phyloP scores from a whole-genome alignment of 2,888 invertebrate species.

The Palloptera scutellata region DNA sequence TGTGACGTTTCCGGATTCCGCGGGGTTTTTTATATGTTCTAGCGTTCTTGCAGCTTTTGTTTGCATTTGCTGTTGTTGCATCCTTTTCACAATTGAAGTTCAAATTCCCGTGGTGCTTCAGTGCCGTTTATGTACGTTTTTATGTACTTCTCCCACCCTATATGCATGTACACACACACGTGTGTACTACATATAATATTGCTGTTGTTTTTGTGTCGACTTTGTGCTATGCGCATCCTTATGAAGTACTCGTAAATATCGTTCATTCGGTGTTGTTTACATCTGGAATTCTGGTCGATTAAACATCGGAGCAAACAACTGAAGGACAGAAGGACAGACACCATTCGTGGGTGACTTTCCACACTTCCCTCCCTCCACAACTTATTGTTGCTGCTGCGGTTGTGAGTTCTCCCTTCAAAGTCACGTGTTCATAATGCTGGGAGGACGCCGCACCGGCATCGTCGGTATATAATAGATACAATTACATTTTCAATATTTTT shows the following conservation, averaged over 20 bases:
- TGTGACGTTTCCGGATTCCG: background rate
- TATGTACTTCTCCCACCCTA: too few relatives aligned
- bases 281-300: constrained; percentile 46
- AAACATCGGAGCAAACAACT: constrained; percentile 37
- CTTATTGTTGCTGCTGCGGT: constrained; percentile 25
- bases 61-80: too few relatives aligned
- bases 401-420: background rate
- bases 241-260: background rate
- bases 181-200: background rate
- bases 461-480: constrained; percentile 7
- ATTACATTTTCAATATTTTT: constrained; percentile 33
- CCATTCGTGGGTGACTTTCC: constrained; percentile 41
- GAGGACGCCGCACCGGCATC: too few relatives aligned
- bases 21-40: too few relatives aligned
- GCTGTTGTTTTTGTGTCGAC: too few relatives aligned
- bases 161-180: too few relatives aligned
- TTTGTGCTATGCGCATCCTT: background rate
- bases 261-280: constrained; percentile 39
- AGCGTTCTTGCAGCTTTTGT: too few relatives aligned
- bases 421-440: too few relatives aligned
- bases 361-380: constrained; percentile 27
- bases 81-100: too few relatives aligned
- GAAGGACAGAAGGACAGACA: background rate
- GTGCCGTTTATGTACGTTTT: too few relatives aligned
- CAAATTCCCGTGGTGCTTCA: too few relatives aligned